phyloP scores from a whole-genome alignment of 2,797 vertebrate genomes.

The Graptemys geographica region DNA sequence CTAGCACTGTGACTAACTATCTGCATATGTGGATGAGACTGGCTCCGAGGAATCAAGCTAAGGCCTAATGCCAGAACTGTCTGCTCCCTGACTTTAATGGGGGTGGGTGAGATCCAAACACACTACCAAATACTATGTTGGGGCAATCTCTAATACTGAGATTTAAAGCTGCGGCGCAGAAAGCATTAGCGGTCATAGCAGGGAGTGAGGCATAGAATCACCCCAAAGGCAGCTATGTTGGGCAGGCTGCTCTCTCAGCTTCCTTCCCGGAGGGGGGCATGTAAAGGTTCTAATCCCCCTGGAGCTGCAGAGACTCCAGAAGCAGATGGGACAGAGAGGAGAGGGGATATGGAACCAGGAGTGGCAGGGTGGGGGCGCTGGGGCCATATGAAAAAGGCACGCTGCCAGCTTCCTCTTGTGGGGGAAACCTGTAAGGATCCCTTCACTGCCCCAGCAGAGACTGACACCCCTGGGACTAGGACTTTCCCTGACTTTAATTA shows the following conservation, averaged over 20 bases:
- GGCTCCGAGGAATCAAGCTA: neutral
- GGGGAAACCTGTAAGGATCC: neutral
- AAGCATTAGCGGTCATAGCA: fast-evolving
- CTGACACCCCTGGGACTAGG: neutral
- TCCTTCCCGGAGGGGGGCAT: neutral
- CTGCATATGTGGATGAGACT: fast-evolving
- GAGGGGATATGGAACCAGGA: neutral
- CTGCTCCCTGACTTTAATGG: neutral
- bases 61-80: fast-evolving
- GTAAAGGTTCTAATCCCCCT: neutral
- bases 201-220: neutral
- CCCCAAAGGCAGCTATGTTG: neutral
- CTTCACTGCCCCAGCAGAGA: neutral
- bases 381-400: neutral
- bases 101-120: neutral
- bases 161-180: fast-evolving
- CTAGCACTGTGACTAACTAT: neutral
- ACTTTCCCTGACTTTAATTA: neutral
- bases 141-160: fast-evolving
- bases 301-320: neutral
- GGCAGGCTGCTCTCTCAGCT: neutral
- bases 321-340: neutral
- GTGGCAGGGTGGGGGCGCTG: neutral
- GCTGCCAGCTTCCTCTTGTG: fast-evolving
- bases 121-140: fast-evolving